Evolutionary conservation across 1,140 invertebrate genomes (phyloP).

Genomic region (Pomacea maculata): DNA sequence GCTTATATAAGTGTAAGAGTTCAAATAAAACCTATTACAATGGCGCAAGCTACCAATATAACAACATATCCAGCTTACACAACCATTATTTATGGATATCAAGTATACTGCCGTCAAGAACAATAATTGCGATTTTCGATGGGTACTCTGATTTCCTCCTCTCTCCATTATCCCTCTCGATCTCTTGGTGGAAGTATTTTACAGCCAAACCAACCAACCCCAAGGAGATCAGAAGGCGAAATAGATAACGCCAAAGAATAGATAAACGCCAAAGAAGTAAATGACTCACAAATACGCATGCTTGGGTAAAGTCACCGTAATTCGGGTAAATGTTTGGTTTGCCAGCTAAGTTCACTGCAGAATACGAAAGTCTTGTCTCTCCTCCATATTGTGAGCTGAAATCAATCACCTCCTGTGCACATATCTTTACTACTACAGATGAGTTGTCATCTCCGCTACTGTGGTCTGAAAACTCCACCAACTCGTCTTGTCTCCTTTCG

Average conservation of each 20-base stretch:
- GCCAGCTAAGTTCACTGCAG: slow-evolving; percentile 84
- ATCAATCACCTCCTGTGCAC: slow-evolving; percentile 72
- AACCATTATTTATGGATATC: too few relatives aligned
- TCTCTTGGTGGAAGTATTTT: not conserved
- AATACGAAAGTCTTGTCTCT: slow-evolving; percentile 86
- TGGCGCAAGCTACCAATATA: too few relatives aligned
- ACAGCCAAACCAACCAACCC: not conserved
- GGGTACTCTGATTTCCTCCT: not conserved
- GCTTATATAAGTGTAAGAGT: too few relatives aligned
- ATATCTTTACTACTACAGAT: not conserved
- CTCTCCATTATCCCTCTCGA: not conserved
- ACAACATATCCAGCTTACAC: too few relatives aligned
- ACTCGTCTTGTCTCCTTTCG: too few relatives aligned
- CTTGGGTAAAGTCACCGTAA: slow-evolving; percentile 89
- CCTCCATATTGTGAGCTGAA: slow-evolving; percentile 92
- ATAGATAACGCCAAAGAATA: not conserved
- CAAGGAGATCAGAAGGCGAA: not conserved
- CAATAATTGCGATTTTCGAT: too few relatives aligned
- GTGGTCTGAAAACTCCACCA: too few relatives aligned
- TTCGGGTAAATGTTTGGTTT: slow-evolving; percentile 83
- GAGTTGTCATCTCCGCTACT: too few relatives aligned
- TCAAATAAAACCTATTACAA: too few relatives aligned
- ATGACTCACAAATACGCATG: slow-evolving; percentile 83
- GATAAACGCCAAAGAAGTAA: not conserved
- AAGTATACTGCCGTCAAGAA: too few relatives aligned